Evolutionary conservation across 2,888 invertebrate species (phyloP), one percentile per base, ranked within the genome.

Genomic region (Ypsolopha scabrella): DNA sequence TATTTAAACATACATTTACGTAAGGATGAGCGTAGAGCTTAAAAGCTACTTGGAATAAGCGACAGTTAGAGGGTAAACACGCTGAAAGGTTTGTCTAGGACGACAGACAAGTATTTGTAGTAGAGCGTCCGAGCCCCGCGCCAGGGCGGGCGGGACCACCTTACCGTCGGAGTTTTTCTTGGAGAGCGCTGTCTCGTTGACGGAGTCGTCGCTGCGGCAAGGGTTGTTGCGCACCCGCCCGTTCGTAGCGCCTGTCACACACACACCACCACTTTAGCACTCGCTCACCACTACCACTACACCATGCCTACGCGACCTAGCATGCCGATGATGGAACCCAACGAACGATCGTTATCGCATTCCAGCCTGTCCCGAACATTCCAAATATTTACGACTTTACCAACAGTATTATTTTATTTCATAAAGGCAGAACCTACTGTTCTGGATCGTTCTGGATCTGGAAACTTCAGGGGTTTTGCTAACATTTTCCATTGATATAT

Each of bases 161-260:
- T 91, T 91, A 94, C 94, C 94, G 85, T 94, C 94, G 66, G 93
- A 94, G 88, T 91, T 93, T 88, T 90, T 92, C 88, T 94, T 93
- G 79, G 91, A 90, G 80, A 92, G 88, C 71, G 92, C 90, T 68
- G 92, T 92, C 80, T 94, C 94, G 63, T 92, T 90, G 71, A 94
- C 92, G 62, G 93, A 93, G 87, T 94, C 94, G 87, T 93, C 93
- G 85, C 92, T 93, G 85, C 41, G 41, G 7, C 41, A 11, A 41
- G n/a, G n/a, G 47, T 61, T 24, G 67, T 79, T 75, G 68, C 71
- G 74, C 52, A 78, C 62, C 65, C 82, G 80, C 63, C 79, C 76
- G 69, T 66, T 68, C 68, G 70, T 70, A 71, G 78, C 79, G 79
- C 83, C 86, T 85, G 86, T 74, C 76, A 79, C 70, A 75, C 82